Base-by-base conservation (phyloP, 2,797 vertebrate species). In the Sebastolobus altivelis region DNA sequence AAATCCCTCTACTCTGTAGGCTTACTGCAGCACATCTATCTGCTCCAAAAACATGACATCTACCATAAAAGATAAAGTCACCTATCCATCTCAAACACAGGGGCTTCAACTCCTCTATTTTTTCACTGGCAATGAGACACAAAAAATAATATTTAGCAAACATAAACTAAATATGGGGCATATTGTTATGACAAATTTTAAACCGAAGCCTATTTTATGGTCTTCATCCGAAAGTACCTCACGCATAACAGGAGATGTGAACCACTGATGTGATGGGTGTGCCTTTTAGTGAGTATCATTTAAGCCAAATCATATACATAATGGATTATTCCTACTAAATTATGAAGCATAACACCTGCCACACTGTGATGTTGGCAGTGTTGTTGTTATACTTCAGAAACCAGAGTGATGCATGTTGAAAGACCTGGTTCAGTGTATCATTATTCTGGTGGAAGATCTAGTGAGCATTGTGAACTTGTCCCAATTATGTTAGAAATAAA, bases 301-400 rank as follows among this genome's bases (percentile, higher is more conserved):
- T 81, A 87, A 88, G 84, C 40, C 75, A 86, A 88, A 81, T 88
- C 72, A 87, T 83, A 93, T 92, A 72, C 87, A 92, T 92, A 93
- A 91, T 93, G 73, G 78, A 93, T 93, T 87, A 85, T 77, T 67
- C 73, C 81, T 77, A 20, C 74, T 93, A 79, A 93, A 93, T 92
- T 84, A 93, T 94, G 87, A 76, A 93, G 69, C 40, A 59, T 73
- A 87, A 91, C 90, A 89, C 87, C 91, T 94, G 90, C 78, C 79
- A 88, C 80, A 86, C 65, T 63, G 65, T 70, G 9, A 80, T 80
- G 78, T 72, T 81, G 65, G 31, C 59, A 56, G 61, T 84, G 81
- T 86, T 88, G 72, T 81, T 87, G 43, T 75, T 63, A 61, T 82
- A 54, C 69, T 59, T 79, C 40, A 56, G 72, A 83, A 89, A 83